phyloP scores from a whole-genome alignment of 2,888 invertebrate species.

The Idaea biselata region DNA sequence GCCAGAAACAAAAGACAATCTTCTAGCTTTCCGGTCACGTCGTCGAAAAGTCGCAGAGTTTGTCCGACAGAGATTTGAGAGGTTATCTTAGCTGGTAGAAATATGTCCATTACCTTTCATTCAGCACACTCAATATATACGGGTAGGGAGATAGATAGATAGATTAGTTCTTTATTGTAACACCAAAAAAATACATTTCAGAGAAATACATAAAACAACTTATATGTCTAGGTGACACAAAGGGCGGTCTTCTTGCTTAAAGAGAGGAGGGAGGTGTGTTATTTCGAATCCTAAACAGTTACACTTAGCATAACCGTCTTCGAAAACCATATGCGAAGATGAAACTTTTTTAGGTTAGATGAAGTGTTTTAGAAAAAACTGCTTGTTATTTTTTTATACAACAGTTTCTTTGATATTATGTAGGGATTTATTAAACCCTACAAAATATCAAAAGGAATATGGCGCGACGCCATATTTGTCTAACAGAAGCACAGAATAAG shows the following conservation, averaged over 20 bases:
- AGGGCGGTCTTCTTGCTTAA: too few relatives aligned
- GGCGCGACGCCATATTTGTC: too few relatives aligned
- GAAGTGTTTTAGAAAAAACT: too few relatives aligned
- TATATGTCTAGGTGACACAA: background rate
- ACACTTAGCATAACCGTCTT: background rate
- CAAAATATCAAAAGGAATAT: too few relatives aligned
- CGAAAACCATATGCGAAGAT: too few relatives aligned
- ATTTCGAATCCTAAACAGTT: background rate
- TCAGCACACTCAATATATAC: background rate
- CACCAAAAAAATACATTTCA: background rate
- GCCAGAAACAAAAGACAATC: slow-evolving; percentile 29
- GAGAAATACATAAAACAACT: background rate
- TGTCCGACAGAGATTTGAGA: slow-evolving; percentile 27
- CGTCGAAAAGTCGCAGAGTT: slow-evolving; percentile 28
- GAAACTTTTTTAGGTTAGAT: too few relatives aligned
- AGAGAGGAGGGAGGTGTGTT: background rate
- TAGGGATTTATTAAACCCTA: too few relatives aligned
- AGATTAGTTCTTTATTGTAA: background rate
- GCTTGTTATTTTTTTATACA: too few relatives aligned
- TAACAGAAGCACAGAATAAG: too few relatives aligned
- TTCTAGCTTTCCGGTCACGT: slow-evolving; percentile 20
- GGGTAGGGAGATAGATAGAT: too few relatives aligned
- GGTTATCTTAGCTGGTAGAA: slow-evolving; percentile 15
- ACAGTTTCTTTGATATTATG: too few relatives aligned
- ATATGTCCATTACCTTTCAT: background rate